Evolutionary conservation across 2,113 vertebrate genomes (phyloP).

Genomic region (Misgurnus mizolepis): DNA sequence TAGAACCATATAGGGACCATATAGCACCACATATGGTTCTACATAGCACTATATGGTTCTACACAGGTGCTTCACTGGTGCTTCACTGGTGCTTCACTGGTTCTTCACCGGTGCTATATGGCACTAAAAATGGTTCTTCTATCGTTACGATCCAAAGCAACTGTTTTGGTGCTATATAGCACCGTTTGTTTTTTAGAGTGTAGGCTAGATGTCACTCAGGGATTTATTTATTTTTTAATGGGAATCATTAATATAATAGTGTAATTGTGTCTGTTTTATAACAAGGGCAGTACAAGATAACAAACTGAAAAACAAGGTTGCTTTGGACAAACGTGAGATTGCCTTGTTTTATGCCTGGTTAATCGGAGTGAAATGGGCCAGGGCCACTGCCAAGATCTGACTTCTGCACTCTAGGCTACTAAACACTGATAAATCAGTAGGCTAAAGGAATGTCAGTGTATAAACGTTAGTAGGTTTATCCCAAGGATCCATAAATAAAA

Average conservation of each 20-base stretch:
- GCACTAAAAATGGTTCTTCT: too few relatives aligned
- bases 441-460: constrained; percentile 10
- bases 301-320: neutral
- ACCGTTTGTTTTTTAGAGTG: too few relatives aligned
- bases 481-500: neutral
- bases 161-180: too few relatives aligned
- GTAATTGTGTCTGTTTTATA: neutral
- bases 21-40: too few relatives aligned
- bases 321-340: neutral
- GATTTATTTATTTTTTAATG: too few relatives aligned
- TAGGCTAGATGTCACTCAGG: neutral
- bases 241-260: neutral
- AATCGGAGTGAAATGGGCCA: constrained; percentile 4
- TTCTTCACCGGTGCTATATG: too few relatives aligned
- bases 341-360: constrained; percentile 1
- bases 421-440: neutral
- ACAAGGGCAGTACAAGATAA: neutral
- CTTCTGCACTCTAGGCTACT: neutral
- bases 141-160: too few relatives aligned
- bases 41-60: too few relatives aligned
- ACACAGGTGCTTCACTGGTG: too few relatives aligned
- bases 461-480: constrained; percentile 18
- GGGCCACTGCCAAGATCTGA: constrained; percentile 2
- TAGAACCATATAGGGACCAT: too few relatives aligned
- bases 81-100: too few relatives aligned